Conservation (phyloP, 2,888 invertebrate genomes). For the Hemicrepidius hirtus region DNA sequence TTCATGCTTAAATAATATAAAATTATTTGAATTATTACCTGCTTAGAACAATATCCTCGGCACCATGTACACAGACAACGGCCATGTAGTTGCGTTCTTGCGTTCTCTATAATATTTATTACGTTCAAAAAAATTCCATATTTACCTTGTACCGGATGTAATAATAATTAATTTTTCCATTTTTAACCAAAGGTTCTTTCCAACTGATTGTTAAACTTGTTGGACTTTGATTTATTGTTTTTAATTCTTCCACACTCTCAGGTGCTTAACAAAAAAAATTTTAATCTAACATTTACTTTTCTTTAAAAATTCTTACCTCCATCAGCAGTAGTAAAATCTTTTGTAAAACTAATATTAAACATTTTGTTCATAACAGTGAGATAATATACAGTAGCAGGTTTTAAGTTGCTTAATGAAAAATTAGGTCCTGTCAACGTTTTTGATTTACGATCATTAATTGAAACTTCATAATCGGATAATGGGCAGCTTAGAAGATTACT, state of each 20-base stretch:
- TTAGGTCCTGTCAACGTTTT: background rate
- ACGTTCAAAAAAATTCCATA: no score
- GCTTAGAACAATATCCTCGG: no score
- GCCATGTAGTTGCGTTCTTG: no score
- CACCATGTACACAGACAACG: no score
- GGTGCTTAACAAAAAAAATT: background rate
- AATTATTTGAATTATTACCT: background rate
- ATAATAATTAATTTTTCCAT: slow-evolving; percentile 31
- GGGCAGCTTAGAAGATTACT: slow-evolving; percentile 15
- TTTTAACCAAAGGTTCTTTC: background rate
- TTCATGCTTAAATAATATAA: background rate
- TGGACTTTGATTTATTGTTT: background rate
- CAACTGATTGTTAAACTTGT: slow-evolving; percentile 28
- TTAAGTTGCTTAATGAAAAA: slow-evolving; percentile 21
- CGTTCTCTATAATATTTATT: no score
- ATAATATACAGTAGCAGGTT: slow-evolving; percentile 18
- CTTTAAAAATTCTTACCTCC: slow-evolving; percentile 32
- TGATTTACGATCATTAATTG: background rate
- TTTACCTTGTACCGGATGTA: slow-evolving; percentile 20
- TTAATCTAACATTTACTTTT: background rate
- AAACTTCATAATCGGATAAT: slow-evolving; percentile 8
- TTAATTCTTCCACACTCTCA: background rate
- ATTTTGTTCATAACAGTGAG: background rate
- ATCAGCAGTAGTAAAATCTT: slow-evolving; percentile 34
- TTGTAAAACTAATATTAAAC: background rate